Evolutionary conservation across 2,797 vertebrate species (phyloP), one percentile per base, ranked within the genome.

Genomic region (Arremon aurantiirostris): DNA sequence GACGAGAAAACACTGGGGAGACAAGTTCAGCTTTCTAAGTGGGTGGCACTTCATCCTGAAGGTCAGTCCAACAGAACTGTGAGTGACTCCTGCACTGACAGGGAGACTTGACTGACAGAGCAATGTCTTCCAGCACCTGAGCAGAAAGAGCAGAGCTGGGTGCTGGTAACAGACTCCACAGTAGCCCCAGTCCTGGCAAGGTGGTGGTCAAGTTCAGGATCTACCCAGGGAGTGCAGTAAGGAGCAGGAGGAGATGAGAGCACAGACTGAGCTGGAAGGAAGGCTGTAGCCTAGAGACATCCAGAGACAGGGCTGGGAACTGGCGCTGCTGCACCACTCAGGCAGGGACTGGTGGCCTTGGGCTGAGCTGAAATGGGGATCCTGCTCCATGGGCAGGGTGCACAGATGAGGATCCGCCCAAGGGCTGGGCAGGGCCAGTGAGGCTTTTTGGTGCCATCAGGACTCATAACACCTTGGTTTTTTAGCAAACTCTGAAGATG

Each of bases 371-470:
- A 80, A 90, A 37, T 23, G 22, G 32, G 6, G 57, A 47, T 55
- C 55, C 47, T 59, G 39, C 4, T 70, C n/a, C 17, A 17, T 52
- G n/a, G 27, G 10, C 34, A 66, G 15, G 3, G 8, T 23, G 5
- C 4, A 2, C 4, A 9, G 9, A n/a, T 72, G 34, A 26, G 8
- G 6, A 11, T 53, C 30, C 21, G 23, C 7, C 9, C 1, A 0
- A 53, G 11, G 42, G 5, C 22, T 52, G 27, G 8, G 4, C 34
- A 79, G 50, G 37, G 30, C 13, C 35, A n/a, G 6, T n/a, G 60
- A 68, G 24, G 24, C 8, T 65, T 68, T 64, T 82, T 50, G 12
- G 9, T 65, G 30, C 4, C 24, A 50, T 72, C n/a, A 61, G 23
- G 44, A 8, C n/a, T 84, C 56, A 14, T 47, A 28, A 23, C 17